Evolutionary conservation across 2,888 invertebrate species (phyloP), one percentile per base, ranked within the genome.

Genomic region (Electrophaes corylata): DNA sequence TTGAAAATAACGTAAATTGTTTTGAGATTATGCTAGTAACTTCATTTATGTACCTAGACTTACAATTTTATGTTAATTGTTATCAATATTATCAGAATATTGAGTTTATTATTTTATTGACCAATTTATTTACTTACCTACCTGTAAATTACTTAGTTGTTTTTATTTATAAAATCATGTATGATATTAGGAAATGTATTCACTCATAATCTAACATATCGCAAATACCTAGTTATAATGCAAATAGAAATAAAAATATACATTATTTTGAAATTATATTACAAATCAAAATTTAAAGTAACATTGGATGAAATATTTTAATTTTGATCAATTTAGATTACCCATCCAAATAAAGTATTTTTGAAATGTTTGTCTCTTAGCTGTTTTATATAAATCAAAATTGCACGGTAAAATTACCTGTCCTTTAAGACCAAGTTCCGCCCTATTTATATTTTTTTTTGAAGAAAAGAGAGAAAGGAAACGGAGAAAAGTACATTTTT

Each of bases 401-500:
- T 46, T 20, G 12, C 14, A 14, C 12, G 31, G 11, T 46, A 59
- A 51, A 57, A 64, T n/a, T n/a, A 52, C 39, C 48, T 64, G 60
- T 66, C 62, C 60, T 52, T 53, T 54, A 52, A 52, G 52, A 64
- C 62, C 50, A 56, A 55, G 62, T 61, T 64, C 69, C 66, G 65
- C 67, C 65, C 69, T 65, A 49, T 59, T 57, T 46, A 10, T 57
- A 55, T 55, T 48, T 51, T 48, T 44, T 48, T 43, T 54, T 48
- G 54, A 43, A 52, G 50, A 60, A 79, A 76, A 76, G 71, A 72
- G 71, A 64, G 78, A 86, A 85, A 72, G 71, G 65, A 78, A 86
- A 85, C 76, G 68, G 83, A 81, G 83, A 81, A 76, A 87, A 90
- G 90, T 91, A 91, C 91, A 91, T 85, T 81, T 83, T 80, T 73